Percentiles rank a stretch among this genome's conserved stretches.
These are phyloP conservation scores for Priocnemis perturbator DNA, from an alignment of 2,888 invertebrate genomes.

Conservation along the genomic window DNA sequence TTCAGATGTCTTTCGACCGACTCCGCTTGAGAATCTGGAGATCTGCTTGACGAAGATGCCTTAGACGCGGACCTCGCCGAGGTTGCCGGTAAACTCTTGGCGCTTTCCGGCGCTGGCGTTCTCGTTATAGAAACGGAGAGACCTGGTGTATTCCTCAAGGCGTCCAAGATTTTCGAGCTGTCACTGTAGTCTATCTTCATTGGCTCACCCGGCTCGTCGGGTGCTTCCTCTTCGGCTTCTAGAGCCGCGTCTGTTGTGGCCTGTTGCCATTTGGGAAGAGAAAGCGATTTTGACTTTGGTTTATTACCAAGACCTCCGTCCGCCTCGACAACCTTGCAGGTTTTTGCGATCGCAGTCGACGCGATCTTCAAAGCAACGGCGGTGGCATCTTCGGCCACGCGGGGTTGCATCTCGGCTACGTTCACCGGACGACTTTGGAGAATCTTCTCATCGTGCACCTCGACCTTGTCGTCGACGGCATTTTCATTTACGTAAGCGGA, in stretches of 20 bases:
- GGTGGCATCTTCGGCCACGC: slow-evolving; percentile 14
- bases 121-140: slow-evolving; percentile 67
- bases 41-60: slow-evolving; percentile 56
- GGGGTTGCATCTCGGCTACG: slow-evolving; percentile 17
- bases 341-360: slow-evolving; percentile 6
- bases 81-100: slow-evolving; percentile 25
- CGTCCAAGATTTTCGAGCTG: slow-evolving; percentile 67
- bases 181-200: slow-evolving; percentile 54
- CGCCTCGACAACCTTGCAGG: slow-evolving; percentile 47
- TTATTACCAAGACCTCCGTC: slow-evolving; percentile 42
- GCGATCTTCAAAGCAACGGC: slow-evolving; percentile 25
- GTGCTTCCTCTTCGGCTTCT: slow-evolving; percentile 46
- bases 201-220: slow-evolving; percentile 50
- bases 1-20: slow-evolving; percentile 50
- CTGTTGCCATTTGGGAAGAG: slow-evolving; percentile 31
- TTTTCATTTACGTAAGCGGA: slow-evolving; percentile 26
- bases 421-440: slow-evolving; percentile 9
- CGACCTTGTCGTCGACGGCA: slow-evolving; percentile 21
- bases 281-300: slow-evolving; percentile 22
- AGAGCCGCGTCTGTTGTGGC: not conserved
- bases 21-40: slow-evolving; percentile 65
- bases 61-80: slow-evolving; percentile 45
- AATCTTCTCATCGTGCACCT: slow-evolving; percentile 48
- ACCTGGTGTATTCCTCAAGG: slow-evolving; percentile 68
- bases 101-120: slow-evolving; percentile 48